A percentile compares a stretch with the other conserved stretches of the same genome.
Evolutionary conservation across 2,113 vertebrate species (phyloP).

Genomic region (Atherinomorus stipes): DNA sequence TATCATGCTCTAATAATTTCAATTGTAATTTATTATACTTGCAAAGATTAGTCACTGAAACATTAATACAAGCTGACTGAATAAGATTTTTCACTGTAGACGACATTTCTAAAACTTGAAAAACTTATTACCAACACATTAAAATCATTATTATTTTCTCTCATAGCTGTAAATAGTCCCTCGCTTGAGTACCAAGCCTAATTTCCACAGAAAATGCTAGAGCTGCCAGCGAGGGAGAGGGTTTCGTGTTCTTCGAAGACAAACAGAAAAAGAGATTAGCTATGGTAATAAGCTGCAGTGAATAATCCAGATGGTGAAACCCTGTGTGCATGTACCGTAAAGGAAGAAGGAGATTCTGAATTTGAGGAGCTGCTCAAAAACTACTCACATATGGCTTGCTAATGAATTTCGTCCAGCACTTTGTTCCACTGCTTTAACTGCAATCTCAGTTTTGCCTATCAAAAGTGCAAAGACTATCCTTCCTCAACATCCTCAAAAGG

Average conservation of each 20-base stretch:
- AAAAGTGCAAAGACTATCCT: neutral
- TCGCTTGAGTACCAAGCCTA: constrained; percentile 22
- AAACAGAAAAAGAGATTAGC: constrained; percentile 51
- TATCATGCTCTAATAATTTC: neutral
- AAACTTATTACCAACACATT: neutral
- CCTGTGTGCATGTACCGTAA: neutral
- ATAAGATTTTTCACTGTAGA: constrained; percentile 4
- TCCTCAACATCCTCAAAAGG: constrained; percentile 4
- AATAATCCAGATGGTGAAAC: constrained; percentile 43
- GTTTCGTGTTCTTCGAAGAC: constrained; percentile 47
- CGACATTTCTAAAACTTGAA: neutral
- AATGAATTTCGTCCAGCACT: constrained; percentile 6
- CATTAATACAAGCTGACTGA: neutral
- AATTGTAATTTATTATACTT: neutral
- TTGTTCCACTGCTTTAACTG: constrained; percentile 7
- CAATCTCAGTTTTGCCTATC: neutral
- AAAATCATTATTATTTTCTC: constrained; percentile 24
- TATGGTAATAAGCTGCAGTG: constrained; percentile 33
- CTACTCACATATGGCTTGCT: neutral
- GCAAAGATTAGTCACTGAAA: neutral
- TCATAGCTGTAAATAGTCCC: neutral
- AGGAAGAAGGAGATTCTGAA: constrained; percentile 8
- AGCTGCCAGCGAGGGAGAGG: constrained; percentile 33
- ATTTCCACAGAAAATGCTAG: constrained; percentile 34
- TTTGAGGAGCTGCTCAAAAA: constrained; percentile 10